These are phyloP conservation scores for Agrochola circellaris DNA, from an alignment of 2,888 invertebrate species.

Conservation along the genomic window DNA sequence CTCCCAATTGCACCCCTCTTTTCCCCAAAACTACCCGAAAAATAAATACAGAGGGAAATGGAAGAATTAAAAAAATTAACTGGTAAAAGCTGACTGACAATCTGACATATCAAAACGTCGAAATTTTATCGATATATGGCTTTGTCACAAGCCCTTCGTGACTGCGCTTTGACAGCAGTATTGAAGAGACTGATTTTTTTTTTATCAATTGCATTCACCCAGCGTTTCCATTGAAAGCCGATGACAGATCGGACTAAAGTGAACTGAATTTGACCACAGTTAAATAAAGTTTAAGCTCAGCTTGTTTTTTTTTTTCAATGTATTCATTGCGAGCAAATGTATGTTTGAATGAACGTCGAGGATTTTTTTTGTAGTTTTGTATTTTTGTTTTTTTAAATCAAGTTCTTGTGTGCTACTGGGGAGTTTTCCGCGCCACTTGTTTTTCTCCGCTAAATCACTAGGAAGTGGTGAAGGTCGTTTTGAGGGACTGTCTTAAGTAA, in stretches of 20 bases:
- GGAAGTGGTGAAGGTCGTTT: neutral
- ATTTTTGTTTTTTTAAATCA: no score
- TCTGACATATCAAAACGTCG: neutral
- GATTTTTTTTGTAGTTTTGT: neutral
- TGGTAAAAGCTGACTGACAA: no score
- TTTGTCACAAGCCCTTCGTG: neutral
- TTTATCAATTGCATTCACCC: neutral
- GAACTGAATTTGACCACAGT: neutral
- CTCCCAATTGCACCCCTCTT: neutral
- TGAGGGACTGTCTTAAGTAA: no score
- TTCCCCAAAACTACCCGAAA: neutral
- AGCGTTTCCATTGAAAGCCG: neutral
- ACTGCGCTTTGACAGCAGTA: slow-evolving; percentile 12
- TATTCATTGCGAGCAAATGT: neutral
- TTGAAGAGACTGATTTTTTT: neutral
- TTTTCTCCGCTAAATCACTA: neutral
- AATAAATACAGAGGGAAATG: neutral
- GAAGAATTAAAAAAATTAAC: neutral
- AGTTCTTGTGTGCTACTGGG: neutral
- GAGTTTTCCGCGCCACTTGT: neutral
- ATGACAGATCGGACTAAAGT: slow-evolving; percentile 8
- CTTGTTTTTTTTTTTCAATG: neutral
- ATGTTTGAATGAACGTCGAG: neutral
- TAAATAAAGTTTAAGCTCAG: neutral
- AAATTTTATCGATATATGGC: neutral